Base-by-base conservation (phyloP, 2,888 invertebrate species). In the Caenorhabditis wallacei region DNA sequence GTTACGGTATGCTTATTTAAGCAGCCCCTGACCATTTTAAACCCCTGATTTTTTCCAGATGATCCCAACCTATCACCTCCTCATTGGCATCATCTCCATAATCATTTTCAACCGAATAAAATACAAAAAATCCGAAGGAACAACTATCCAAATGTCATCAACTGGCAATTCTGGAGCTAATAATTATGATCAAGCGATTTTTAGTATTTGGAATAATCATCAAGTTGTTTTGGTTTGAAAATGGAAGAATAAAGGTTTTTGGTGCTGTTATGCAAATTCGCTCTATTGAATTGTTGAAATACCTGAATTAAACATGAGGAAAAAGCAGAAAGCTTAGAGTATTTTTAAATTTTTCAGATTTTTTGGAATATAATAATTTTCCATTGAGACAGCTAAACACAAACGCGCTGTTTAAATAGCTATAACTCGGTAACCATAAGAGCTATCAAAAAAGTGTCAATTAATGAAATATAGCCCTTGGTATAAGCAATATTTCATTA, bases 181-280 rank as follows among this genome's bases (percentile, higher is more conserved):
- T 20, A 66, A 66, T 24, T 66, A 66, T 22, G 66, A 66, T 40
- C 35, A 66, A 22, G 66, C 66, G 2, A 66, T 66, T 53, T 66
- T 66, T 24, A 53, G 22, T n/a, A 66, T 66, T 24, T 66, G 66
- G 66, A 66, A 66, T 24, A 37, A 53, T 40, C 10, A 40, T 40
- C 2, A 48, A 18, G 46, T 48, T n/a, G 18, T 48, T n/a, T 2
- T 48, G 46, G 18, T 18, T n/a, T 48, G 46, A 48, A 43, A 43
- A 40, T 40, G 40, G 16, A 40, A 40, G 10, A 40, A 40, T 40
- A 11, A 40, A 30, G 30, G 30, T 5, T 30, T 30, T 30, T n/a
- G n/a, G n/a, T n/a, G n/a, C n/a, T n/a, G n/a, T n/a, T n/a, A n/a
- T n/a, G n/a, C n/a, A n/a, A n/a, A n/a, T n/a, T n/a, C n/a, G n/a